These are phyloP conservation scores for Calypte anna DNA, from an alignment of 2,113 vertebrate species.

Conservation along the genomic window DNA sequence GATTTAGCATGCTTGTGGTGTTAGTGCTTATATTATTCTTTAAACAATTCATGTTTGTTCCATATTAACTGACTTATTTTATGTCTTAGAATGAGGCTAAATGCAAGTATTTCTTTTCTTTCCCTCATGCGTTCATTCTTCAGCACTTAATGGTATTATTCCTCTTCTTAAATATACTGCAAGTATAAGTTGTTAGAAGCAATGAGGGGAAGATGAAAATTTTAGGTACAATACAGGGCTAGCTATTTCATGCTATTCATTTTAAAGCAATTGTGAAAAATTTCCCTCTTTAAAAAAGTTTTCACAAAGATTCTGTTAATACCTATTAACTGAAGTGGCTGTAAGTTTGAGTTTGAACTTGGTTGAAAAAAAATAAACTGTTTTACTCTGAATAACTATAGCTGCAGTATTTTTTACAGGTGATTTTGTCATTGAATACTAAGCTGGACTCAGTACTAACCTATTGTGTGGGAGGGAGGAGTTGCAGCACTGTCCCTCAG, in stretches of 20 bases:
- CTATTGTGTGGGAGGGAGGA: not conserved
- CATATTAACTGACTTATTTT: not conserved
- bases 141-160: not conserved
- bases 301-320: not conserved
- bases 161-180: not conserved
- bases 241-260: not conserved
- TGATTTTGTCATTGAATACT: not conserved
- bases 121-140: not conserved
- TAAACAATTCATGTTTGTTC: not conserved
- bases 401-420: not conserved
- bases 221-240: not conserved
- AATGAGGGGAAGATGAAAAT: not conserved
- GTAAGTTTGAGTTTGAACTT: not conserved
- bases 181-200: not conserved
- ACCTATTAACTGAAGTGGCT: not conserved
- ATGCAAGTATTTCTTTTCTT: not conserved
- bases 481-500: not conserved
- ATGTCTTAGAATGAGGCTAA: not conserved
- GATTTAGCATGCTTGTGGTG: not conserved
- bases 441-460: not conserved
- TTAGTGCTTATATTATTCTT: not conserved
- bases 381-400: not conserved
- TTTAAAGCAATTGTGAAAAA: not conserved
- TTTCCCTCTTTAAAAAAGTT: not conserved
- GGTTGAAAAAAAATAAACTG: slow-evolving; percentile 7